phyloP scores from a whole-genome alignment of 2,888 invertebrate genomes.

The Mythimna lalbum region DNA sequence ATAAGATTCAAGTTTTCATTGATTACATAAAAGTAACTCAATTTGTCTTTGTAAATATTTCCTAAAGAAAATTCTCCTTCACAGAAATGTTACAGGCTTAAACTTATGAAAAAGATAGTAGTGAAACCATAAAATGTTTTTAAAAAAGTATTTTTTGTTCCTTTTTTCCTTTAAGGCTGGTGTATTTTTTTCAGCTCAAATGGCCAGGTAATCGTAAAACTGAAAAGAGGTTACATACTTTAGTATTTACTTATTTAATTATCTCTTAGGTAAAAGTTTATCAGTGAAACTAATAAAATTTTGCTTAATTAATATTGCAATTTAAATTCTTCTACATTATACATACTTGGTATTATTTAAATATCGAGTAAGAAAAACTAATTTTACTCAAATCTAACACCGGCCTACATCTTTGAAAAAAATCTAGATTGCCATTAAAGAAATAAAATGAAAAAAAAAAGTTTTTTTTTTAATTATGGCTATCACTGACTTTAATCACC shows the following conservation, averaged over 20 bases:
- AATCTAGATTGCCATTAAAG: neutral
- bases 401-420: neutral
- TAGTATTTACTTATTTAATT: neutral
- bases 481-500: neutral
- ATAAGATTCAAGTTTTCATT: neutral
- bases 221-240: constrained; percentile 2
- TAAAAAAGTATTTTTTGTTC: constrained; percentile 6
- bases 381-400: neutral
- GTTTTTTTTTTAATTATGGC: neutral
- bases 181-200: neutral
- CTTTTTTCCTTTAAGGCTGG: neutral
- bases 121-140: neutral
- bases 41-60: neutral
- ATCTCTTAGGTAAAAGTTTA: too few relatives aligned
- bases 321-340: neutral
- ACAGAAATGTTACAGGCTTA: neutral
- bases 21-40: neutral
- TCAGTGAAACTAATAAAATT: too few relatives aligned
- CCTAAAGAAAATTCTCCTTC: neutral
- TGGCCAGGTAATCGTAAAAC: neutral
- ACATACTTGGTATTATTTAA: neutral
- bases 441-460: neutral
- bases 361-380: neutral
- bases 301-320: neutral
- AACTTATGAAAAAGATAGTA: neutral